Evolutionary conservation across 2,113 vertebrate species (phyloP), one percentile per base, ranked within the genome.

Genomic region (Melanostigma gelatinosum): DNA sequence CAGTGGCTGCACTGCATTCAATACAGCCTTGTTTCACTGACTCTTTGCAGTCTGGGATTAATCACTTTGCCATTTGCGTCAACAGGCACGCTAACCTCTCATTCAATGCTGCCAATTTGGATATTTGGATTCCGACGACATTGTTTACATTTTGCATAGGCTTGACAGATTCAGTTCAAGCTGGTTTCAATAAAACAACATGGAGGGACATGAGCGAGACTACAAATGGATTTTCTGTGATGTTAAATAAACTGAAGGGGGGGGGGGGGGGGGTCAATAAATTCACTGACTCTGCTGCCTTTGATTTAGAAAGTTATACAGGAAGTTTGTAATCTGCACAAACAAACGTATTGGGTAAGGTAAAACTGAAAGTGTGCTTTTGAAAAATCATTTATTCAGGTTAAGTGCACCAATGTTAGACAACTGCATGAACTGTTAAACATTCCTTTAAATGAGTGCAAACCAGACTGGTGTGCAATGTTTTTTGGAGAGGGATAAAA

Each of bases 101-200:
- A 79, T 80, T 87, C 75, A 74, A 61, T 15, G 27, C 85, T 89
- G 87, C 89, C 86, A 86, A 72, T 84, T 86, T 65, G 69, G 78
- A 87, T 90, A 84, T 91, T 92, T 93, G 87, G 76, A 88, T 88
- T 93, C 87, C 82, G 44, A 66, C 72, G 79, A 87, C 77, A 89
- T 77, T 90, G 90, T 93, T 93, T 92, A 89, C 88, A 67, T 84
- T 87, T 79, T 77, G 83, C 80, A 48, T 54, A 13, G 50, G 82
- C 73, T 75, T 79, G 82, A 91, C 84, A 68, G 79, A 87, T 86
- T 87, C 79, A 72, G 78, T 91, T 85, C 73, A 83, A 84, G 85
- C 84, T 88, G 74, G 82, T 82, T 92, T 84, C 75, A 87, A 74
- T 89, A 84, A 93, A 90, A 87, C 83, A 91, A 89, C 86, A 88